Conservation (phyloP, 1,140 invertebrate species). For the Ceratoteleas bidentatus region DNA sequence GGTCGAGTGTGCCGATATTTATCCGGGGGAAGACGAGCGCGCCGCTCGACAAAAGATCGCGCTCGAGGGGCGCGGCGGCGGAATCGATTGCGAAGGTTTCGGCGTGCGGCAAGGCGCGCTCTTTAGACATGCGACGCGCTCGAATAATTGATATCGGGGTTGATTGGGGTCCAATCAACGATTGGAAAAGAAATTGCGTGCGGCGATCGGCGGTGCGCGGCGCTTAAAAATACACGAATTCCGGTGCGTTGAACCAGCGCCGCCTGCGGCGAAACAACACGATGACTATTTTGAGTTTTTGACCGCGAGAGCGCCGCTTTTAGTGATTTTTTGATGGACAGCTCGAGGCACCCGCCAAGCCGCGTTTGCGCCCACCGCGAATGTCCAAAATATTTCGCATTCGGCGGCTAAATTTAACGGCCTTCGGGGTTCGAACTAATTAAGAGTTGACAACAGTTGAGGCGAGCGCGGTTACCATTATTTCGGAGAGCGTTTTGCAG, state of each 20-base stretch:
- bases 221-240: background rate
- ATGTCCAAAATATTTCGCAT: slow-evolving; percentile 32
- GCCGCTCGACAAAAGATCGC: slow-evolving; percentile 37
- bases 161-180: slow-evolving; percentile 3
- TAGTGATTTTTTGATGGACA: slow-evolving; percentile 46
- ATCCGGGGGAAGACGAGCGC: slow-evolving; percentile 12
- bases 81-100: slow-evolving; percentile 55
- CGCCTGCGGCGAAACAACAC: background rate
- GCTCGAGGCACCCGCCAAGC: slow-evolving; percentile 17
- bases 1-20: slow-evolving; percentile 9
- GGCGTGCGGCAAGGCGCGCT: slow-evolving; percentile 25
- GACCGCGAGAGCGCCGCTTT: slow-evolving; percentile 22
- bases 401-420: slow-evolving; percentile 23
- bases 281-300: slow-evolving; percentile 38
- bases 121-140: slow-evolving; percentile 5
- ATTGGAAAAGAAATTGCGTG: background rate
- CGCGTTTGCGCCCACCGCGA: slow-evolving; percentile 12
- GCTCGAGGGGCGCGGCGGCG: slow-evolving; percentile 36
- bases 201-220: background rate
- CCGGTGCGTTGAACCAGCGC: slow-evolving; percentile 7
- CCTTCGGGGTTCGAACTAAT: slow-evolving; percentile 14
- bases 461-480: slow-evolving; percentile 9
- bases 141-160: slow-evolving; percentile 24
- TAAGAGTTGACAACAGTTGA: slow-evolving; percentile 4
- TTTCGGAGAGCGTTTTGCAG: slow-evolving; percentile 24